These are phyloP conservation scores for Ranitomeya variabilis DNA, from an alignment of 2,113 vertebrate species.

Conservation along the genomic window DNA sequence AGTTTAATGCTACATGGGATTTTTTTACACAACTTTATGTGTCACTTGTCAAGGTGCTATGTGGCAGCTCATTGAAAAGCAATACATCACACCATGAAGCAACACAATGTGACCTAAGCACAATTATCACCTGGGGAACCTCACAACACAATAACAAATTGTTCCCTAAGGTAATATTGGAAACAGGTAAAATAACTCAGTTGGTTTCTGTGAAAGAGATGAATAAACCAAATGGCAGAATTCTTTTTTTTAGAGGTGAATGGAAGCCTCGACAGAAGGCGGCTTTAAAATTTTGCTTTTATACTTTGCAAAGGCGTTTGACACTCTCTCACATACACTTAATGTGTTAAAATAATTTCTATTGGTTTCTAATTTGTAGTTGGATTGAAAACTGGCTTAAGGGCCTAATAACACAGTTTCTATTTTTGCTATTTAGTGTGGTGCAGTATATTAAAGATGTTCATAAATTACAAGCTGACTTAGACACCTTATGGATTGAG, in stretches of 20 bases:
- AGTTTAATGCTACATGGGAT: background rate
- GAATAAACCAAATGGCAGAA: background rate
- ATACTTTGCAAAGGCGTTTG: too few species aligned
- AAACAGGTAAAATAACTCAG: constrained; percentile 11
- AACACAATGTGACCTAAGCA: background rate
- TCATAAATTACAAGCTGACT: too few species aligned
- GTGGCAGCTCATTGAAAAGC: background rate
- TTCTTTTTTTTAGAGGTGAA: background rate
- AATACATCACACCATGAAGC: background rate
- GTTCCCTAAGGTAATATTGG: constrained; percentile 3
- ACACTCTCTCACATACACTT: too few species aligned
- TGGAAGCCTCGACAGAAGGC: too few species aligned
- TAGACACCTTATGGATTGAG: too few species aligned
- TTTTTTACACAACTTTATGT: background rate
- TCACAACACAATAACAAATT: constrained; percentile 16
- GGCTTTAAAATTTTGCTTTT: too few species aligned
- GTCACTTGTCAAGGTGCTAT: background rate
- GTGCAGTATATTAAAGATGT: too few species aligned
- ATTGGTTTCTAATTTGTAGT: too few species aligned
- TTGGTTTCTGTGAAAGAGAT: background rate
- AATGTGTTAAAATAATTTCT: too few species aligned
- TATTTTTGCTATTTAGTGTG: too few species aligned
- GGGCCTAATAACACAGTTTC: too few species aligned
- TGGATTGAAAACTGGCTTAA: too few species aligned
- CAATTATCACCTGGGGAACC: background rate